Evolutionary conservation across 1,140 invertebrate species (phyloP).

Genomic region (Chymomyza costata): DNA sequence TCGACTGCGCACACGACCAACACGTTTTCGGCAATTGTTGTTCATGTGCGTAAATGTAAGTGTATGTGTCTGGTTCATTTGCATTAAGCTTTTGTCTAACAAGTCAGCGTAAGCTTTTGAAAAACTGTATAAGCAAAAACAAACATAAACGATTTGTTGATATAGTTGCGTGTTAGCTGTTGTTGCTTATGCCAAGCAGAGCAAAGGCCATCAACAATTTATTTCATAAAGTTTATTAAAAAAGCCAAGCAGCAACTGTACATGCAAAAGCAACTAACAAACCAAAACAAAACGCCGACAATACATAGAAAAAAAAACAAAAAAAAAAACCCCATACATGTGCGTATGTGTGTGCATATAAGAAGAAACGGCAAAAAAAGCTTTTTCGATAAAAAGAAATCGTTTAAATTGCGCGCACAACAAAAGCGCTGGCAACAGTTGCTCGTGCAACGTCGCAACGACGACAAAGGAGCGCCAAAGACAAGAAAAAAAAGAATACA

Average conservation of each 20-base stretch:
- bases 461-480: conserved; percentile 41
- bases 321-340: too few relatives aligned
- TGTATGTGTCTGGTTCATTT: too few relatives aligned
- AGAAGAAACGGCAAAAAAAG: conserved; percentile 53
- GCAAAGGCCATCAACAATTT: conserved; percentile 64
- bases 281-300: conserved; percentile 61
- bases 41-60: conserved; percentile 11
- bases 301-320: too few relatives aligned
- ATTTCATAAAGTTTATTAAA: conserved; percentile 35
- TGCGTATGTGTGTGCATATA: too few relatives aligned
- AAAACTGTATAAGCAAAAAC: too few relatives aligned
- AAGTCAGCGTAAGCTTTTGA: too few relatives aligned
- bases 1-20: conserved; percentile 53
- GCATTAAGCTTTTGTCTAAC: too few relatives aligned
- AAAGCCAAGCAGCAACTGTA: conserved; percentile 64
- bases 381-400: conserved; percentile 69
- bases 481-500: conserved; percentile 5
- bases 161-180: conserved; percentile 18
- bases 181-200: conserved; percentile 17
- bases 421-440: conserved; percentile 61
- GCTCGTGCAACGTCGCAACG: conserved; percentile 60
- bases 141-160: too few relatives aligned
- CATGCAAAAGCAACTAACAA: conserved; percentile 47
- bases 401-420: conserved; percentile 70
- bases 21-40: conserved; percentile 52